Conservation (phyloP, 2,888 invertebrate species). For the Phengaris alcon region DNA sequence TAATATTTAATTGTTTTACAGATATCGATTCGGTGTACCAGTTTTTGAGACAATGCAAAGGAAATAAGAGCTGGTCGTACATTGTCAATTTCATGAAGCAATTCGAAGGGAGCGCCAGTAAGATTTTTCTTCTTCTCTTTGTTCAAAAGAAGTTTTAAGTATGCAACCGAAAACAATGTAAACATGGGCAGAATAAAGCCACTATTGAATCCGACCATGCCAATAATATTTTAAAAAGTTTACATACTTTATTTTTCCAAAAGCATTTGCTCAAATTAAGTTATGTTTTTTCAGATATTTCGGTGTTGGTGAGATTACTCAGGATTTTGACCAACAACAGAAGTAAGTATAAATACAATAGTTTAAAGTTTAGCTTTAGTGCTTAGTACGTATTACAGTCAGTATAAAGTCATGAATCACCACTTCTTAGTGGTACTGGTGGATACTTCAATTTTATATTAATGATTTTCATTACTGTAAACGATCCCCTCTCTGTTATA, state of each 20-base stretch:
- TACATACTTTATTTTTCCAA: not conserved
- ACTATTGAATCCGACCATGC: too few relatives aligned
- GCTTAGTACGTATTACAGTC: too few relatives aligned
- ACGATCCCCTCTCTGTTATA: too few relatives aligned
- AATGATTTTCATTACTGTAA: too few relatives aligned
- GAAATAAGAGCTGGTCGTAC: slow-evolving; percentile 23
- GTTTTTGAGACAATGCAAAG: slow-evolving; percentile 30
- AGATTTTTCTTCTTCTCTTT: slow-evolving; percentile 38
- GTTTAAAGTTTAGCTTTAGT: too few relatives aligned
- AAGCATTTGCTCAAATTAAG: not conserved
- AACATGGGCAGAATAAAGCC: too few relatives aligned
- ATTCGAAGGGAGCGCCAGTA: slow-evolving; percentile 50
- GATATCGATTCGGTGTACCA: slow-evolving; percentile 27
- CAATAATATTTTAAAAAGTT: too few relatives aligned
- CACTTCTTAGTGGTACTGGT: too few relatives aligned
- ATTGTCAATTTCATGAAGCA: slow-evolving; percentile 45
- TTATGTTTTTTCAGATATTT: slow-evolving; percentile 47
- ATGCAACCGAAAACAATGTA: too few relatives aligned
- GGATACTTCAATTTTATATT: too few relatives aligned
- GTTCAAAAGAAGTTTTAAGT: too few relatives aligned
- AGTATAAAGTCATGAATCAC: too few relatives aligned
- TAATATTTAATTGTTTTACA: slow-evolving; percentile 5
- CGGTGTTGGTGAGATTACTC: slow-evolving; percentile 45
- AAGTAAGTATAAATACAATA: slow-evolving; percentile 43
- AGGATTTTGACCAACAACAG: slow-evolving; percentile 50